Evolutionary conservation across 2,797 vertebrate genomes (phyloP), one percentile per base, ranked within the genome.

Genomic region (Remorina albescens): DNA sequence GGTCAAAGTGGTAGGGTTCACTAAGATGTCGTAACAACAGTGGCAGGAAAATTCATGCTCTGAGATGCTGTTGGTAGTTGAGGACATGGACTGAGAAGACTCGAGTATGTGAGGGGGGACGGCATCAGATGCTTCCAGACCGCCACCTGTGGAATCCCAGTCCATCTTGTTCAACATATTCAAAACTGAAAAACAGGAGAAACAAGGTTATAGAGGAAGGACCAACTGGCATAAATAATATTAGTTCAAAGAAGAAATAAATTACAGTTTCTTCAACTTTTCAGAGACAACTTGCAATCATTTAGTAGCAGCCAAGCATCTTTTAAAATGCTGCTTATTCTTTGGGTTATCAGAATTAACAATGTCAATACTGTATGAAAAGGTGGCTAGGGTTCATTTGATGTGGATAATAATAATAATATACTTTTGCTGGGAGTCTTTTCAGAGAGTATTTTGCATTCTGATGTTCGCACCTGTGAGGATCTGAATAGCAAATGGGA

Each of bases 1-100:
- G 90, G 95, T 98, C 83, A 99, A 80, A 11, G 98, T 99, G 82
- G 97, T 99, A 72, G 98, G 98, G 68, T 97, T 95, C 58, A 99
- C 90, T 56, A 99, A 91, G 66, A 98, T 95, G 71, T 99, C 96
- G 0, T 98, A 99, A 82, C 98, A 99, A 88, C 98, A 99, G 84
- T 97, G 97, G 80, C 98, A 99, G 0, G 94, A 96, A 86, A 99
- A 97, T 68, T 98, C 97, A 1, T 90, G 92, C 13, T 96, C 94
- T 0, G 96, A 96, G 71, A 98, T 90, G 75, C 26, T 84, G 66
- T 42, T 87, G 25, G 74, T 5, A 1, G 67, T 30, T 1, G 60
- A 34, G 21, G 83, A 39, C 50, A 62, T 71, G 0, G 34, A 36
- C 58, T 57, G 61, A 39, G 55, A 39, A 41, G 64, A 39, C 7